A percentile compares a stretch with the other conserved stretches of the same genome.
These are phyloP conservation scores for Triplophysa tibetana DNA, from an alignment of 2,113 vertebrate genomes.

Conservation along the genomic window DNA sequence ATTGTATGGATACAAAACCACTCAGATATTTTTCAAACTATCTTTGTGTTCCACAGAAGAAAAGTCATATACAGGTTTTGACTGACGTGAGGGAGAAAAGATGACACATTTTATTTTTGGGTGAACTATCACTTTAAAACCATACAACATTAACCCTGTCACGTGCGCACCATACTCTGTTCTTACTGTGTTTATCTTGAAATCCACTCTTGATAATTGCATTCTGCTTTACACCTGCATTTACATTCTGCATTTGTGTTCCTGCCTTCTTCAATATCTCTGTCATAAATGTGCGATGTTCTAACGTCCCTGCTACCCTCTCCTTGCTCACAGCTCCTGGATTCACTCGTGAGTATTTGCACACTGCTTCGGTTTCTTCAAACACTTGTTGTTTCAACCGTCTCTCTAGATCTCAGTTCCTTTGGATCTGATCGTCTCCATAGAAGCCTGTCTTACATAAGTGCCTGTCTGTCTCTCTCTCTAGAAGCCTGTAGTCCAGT, in stretches of 20 bases:
- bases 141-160: too few relatives aligned
- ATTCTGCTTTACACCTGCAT: background rate
- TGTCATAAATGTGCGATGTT: constrained; percentile 17
- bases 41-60: too few relatives aligned
- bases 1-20: too few relatives aligned
- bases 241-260: background rate
- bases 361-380: constrained; percentile 39
- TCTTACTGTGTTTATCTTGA: background rate
- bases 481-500: background rate
- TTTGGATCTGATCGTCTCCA: background rate
- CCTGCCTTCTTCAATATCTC: constrained; percentile 31
- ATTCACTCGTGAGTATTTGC: constrained; percentile 57
- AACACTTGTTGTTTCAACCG: constrained; percentile 12
- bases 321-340: constrained; percentile 52
- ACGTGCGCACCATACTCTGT: background rate
- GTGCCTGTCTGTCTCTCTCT: background rate
- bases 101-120: too few relatives aligned
- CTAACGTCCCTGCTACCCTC: constrained; percentile 47
- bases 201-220: background rate
- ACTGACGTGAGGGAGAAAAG: too few relatives aligned
- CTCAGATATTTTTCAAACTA: too few relatives aligned
- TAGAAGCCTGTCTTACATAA: constrained; percentile 1
- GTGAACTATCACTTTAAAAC: too few relatives aligned
- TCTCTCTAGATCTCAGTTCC: constrained; percentile 18
- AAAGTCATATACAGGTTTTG: too few relatives aligned